These are phyloP conservation scores for Oscheius sp. DNA, from an alignment of 2,888 invertebrate genomes.

Conservation along the genomic window DNA sequence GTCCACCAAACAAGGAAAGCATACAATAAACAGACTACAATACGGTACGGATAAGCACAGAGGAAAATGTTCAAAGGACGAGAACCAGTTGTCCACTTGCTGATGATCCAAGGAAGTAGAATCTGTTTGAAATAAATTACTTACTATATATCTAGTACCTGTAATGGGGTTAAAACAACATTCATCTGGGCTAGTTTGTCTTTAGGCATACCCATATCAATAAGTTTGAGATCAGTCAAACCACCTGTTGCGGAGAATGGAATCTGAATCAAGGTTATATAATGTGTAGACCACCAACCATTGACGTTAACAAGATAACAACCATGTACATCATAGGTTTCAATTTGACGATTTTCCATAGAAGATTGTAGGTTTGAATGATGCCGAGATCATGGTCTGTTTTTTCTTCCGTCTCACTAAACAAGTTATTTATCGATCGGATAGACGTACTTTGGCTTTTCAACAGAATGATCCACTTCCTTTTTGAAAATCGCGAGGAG, in stretches of 20 bases:
- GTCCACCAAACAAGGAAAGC: conserved; percentile 86
- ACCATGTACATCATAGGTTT: conserved; percentile 83
- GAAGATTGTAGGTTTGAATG: conserved; percentile 82
- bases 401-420: conserved; percentile 71
- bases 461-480: conserved; percentile 76
- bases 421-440: not conserved
- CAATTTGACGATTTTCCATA: conserved; percentile 84
- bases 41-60: conserved; percentile 81
- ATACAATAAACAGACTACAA: conserved; percentile 76
- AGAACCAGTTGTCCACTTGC: conserved; percentile 85
- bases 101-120: conserved; percentile 85
- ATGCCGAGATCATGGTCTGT: conserved; percentile 73
- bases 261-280: conserved; percentile 75
- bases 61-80: conserved; percentile 87
- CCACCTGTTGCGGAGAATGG: conserved; percentile 95
- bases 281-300: conserved; percentile 75
- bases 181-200: conserved; percentile 91
- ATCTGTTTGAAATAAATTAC: conserved; percentile 75
- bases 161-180: conserved; percentile 90
- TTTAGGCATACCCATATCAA: conserved; percentile 94
- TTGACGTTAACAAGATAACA: conserved; percentile 85
- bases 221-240: conserved; percentile 90
- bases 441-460: conserved; percentile 32
- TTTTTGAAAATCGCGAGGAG: conserved; percentile 87
- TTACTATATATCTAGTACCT: conserved; percentile 72